Percentiles rank a stretch among this genome's conserved stretches.
Evolutionary conservation across 1,140 invertebrate genomes (phyloP).

Genomic region (Nebria ingens): DNA sequence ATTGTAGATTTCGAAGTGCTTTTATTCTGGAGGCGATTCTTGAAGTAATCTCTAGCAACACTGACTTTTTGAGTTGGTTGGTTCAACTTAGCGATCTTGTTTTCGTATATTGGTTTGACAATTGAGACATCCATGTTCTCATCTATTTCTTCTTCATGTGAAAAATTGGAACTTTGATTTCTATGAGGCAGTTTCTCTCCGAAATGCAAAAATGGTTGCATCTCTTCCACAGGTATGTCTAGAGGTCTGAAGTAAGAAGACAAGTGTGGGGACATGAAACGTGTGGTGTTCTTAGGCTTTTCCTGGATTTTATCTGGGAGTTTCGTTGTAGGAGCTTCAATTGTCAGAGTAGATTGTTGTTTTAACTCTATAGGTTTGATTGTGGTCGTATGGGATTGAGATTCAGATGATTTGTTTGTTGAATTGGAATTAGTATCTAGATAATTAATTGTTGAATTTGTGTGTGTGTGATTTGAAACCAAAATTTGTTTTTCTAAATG

Average conservation of each 20-base stretch:
- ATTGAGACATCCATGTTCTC: constrained; percentile 43
- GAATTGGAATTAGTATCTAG: background rate
- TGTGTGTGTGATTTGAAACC: background rate
- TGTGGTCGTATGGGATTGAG: background rate
- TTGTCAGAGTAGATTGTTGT: background rate
- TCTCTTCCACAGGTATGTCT: constrained; percentile 51
- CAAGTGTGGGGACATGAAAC: constrained; percentile 46
- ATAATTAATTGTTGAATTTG: too few species aligned
- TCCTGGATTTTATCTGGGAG: background rate
- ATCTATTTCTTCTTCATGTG: constrained; percentile 39
- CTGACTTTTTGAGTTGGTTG: constrained; percentile 37
- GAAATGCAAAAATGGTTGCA: constrained; percentile 58
- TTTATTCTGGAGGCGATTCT: constrained; percentile 28
- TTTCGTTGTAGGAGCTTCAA: background rate
- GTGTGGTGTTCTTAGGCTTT: constrained; percentile 20
- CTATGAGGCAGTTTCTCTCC: constrained; percentile 43
- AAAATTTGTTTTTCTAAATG: background rate
- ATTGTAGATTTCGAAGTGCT: constrained; percentile 24
- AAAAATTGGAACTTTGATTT: constrained; percentile 14
- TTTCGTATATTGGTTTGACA: constrained; percentile 40
- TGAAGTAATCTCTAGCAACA: constrained; percentile 28
- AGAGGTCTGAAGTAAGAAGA: constrained; percentile 52
- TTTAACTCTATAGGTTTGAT: background rate
- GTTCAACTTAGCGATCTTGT: constrained; percentile 37
- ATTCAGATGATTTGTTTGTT: background rate